Percentiles rank a stretch among this genome's conserved stretches.
These are phyloP conservation scores for Schlechtendalia chinensis DNA, from an alignment of 1,140 invertebrate species.

Conservation along the genomic window DNA sequence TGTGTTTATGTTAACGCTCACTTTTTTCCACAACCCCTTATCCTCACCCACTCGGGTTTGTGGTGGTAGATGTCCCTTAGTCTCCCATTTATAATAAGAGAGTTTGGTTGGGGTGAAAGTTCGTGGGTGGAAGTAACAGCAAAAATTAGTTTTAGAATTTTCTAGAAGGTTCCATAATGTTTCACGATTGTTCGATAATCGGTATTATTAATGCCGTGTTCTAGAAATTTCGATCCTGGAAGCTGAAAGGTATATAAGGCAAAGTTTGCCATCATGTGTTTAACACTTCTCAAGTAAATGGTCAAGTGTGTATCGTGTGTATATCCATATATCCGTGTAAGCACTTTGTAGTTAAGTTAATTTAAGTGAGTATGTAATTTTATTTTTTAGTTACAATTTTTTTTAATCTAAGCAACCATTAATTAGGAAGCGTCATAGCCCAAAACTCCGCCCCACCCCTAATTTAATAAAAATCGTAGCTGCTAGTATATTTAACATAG, in stretches of 20 bases:
- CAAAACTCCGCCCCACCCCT: too few relatives aligned
- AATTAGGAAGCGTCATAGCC: background rate
- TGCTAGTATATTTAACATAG: too few relatives aligned
- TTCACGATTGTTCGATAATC: too few relatives aligned
- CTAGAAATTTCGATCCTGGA: background rate
- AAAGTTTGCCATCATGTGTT: too few relatives aligned
- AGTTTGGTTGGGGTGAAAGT: background rate
- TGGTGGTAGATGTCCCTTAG: background rate
- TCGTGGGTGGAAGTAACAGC: background rate
- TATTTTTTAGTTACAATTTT: background rate
- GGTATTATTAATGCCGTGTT: background rate
- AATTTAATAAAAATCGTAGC: too few relatives aligned
- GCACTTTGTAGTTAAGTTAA: background rate
- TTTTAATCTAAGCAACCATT: background rate
- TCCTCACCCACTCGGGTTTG: background rate
- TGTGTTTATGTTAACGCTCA: too few relatives aligned
- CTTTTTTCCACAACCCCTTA: too few relatives aligned
- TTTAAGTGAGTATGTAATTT: background rate
- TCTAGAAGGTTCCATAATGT: background rate
- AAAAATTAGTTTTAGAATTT: background rate
- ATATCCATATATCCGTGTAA: background rate
- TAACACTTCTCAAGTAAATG: background rate
- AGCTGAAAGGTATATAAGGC: background rate
- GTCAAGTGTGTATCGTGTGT: background rate
- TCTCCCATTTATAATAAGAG: constrained; percentile 4